Evolutionary conservation across 2,797 vertebrate species (phyloP).

Genomic region (Muraenolepis orangiensis): DNA sequence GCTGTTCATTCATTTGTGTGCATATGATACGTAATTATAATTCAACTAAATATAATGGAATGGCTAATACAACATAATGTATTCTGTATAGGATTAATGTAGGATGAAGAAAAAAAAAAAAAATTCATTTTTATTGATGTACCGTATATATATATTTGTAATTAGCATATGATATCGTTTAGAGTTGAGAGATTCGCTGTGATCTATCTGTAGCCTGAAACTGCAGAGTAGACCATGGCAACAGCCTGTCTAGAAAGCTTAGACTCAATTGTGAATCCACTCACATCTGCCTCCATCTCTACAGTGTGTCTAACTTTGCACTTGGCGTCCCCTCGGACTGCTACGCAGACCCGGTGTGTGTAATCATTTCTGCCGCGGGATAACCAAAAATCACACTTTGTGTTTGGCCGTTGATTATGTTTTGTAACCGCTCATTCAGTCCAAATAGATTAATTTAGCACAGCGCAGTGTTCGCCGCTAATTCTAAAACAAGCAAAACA

Average conservation of each 20-base stretch:
- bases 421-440: slow-evolving; percentile 55
- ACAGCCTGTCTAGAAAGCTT: background rate
- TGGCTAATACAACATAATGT: background rate
- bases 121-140: no score
- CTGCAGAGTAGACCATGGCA: background rate
- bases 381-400: slow-evolving; percentile 20
- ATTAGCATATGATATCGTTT: background rate
- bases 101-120: background rate
- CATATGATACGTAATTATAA: background rate
- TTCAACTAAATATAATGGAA: background rate
- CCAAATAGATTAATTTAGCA: slow-evolving; percentile 57
- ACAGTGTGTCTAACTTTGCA: background rate
- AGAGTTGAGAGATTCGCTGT: background rate
- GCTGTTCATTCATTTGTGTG: background rate
- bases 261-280: background rate
- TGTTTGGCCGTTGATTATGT: slow-evolving; percentile 35
- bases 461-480: slow-evolving; percentile 51
- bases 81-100: background rate
- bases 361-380: background rate
- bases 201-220: background rate
- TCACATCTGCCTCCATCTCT: background rate
- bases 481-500: slow-evolving; percentile 63
- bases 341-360: background rate
- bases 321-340: background rate
- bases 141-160: background rate